Evolutionary conservation across 2,888 invertebrate species (phyloP).

Genomic region (Zaprionus lineosus): DNA sequence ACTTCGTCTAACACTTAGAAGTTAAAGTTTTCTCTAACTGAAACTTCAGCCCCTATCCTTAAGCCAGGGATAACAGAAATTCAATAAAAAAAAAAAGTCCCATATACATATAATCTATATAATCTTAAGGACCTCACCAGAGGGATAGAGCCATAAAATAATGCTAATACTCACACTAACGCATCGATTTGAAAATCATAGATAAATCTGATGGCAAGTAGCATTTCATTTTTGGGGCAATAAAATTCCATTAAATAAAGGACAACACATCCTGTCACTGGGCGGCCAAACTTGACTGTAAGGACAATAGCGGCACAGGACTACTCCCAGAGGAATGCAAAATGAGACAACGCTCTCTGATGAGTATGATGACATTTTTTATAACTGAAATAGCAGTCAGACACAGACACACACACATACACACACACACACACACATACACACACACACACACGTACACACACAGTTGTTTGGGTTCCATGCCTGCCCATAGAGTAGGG

Average conservation of each 20-base stretch:
- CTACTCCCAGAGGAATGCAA: conserved; percentile 58
- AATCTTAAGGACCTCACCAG: not conserved
- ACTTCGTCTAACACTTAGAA: too few species aligned
- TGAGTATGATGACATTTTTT: conserved; percentile 71
- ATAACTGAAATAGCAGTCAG: conserved; percentile 49
- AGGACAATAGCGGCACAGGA: conserved; percentile 20
- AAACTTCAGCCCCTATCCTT: too few species aligned
- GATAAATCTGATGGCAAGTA: conserved; percentile 35
- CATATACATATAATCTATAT: too few species aligned
- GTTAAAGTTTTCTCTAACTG: too few species aligned
- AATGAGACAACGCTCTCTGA: conserved; percentile 56
- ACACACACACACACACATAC: conserved; percentile 1
- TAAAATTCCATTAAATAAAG: conserved; percentile 55
- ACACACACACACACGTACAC: conserved; percentile 8
- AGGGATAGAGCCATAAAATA: conserved; percentile 38
- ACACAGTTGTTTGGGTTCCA: conserved; percentile 37
- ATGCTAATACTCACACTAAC: conserved; percentile 31
- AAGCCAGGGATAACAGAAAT: too few species aligned
- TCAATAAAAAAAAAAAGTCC: too few species aligned
- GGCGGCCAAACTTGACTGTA: conserved; percentile 11
- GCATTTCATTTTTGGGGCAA: conserved; percentile 23
- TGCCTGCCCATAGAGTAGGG: conserved; percentile 16
- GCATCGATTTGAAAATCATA: conserved; percentile 22
- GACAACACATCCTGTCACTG: conserved; percentile 36
- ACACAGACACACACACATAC: conserved; percentile 13